Evolutionary conservation across 2,888 invertebrate genomes (phyloP).

Genomic region (Luperina nickerlii): DNA sequence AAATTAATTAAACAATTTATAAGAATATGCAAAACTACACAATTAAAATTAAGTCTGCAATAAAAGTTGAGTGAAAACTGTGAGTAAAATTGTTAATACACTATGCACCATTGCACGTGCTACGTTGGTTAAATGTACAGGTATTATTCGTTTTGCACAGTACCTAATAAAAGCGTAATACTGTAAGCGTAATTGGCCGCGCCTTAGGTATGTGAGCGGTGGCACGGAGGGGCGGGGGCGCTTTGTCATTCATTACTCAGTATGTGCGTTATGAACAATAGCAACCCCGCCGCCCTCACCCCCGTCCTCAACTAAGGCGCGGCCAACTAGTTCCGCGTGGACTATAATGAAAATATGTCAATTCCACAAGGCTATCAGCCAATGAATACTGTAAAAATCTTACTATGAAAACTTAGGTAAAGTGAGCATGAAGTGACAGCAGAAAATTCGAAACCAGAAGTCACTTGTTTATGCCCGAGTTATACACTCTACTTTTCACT

Average conservation of each 20-base stretch:
- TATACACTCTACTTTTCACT: too few species aligned
- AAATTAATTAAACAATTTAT: conserved; percentile 29
- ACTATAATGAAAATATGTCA: not conserved
- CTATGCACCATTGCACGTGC: not conserved
- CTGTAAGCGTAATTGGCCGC: too few species aligned
- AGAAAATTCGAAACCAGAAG: not conserved
- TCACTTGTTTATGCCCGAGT: not conserved
- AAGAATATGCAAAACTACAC: conserved; percentile 35
- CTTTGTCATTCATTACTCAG: too few species aligned
- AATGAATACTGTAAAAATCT: not conserved
- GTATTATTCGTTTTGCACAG: not conserved
- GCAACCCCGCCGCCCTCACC: too few species aligned
- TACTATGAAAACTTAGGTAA: not conserved
- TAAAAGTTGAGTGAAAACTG: conserved; percentile 31
- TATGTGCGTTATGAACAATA: too few species aligned
- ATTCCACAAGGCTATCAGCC: not conserved
- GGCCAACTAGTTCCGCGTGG: too few species aligned
- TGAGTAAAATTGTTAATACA: conserved; percentile 18
- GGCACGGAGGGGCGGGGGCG: too few species aligned
- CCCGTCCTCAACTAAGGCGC: too few species aligned
- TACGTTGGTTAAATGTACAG: not conserved
- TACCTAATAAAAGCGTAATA: not conserved
- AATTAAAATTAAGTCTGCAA: conserved; percentile 16
- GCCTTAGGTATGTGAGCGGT: too few species aligned
- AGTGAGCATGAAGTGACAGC: not conserved